Evolutionary conservation across 2,888 invertebrate species (phyloP), one percentile per base, ranked within the genome.

Genomic region (Lasioglossum vierecki): DNA sequence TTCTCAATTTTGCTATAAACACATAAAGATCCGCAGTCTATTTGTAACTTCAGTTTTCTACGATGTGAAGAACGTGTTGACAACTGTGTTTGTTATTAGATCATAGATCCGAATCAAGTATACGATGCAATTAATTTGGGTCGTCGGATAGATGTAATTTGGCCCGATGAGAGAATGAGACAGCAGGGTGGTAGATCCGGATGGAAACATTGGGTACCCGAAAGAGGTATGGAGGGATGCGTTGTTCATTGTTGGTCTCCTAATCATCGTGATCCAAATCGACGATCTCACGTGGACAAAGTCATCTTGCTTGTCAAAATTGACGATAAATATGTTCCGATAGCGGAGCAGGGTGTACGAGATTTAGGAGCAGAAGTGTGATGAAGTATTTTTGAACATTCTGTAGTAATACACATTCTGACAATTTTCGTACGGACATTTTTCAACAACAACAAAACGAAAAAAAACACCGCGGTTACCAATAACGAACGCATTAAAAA

Each of bases 201-300:
- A 90, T 99, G 99, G 99, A 97, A 97, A 88, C 97, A 97, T 91
- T 99, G 99, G 99, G 96, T 97, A 87, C 99, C 99, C 0, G 96
- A 97, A 89, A 97, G 97, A 22, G 99, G 99, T 15, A 99, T 99
- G 98, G 98, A 98, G 92, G 99, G 99, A 85, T 96, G 97, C 96
- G 98, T 98, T 79, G 98, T 99, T 15, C 99, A 99, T 95, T 97
- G 98, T 89, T 99, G 99, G 99, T 97, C 97, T 60, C 99, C 99
- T 0, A 98, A 97, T 95, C 99, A 99, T 95, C 96, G 98, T 78
- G 98, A 99, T 94, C 97, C 97, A 0, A 97, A 97, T 90, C 97
- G 97, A 82, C 96, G 99, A 30, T 99, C 99, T 6, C 98, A 99
- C 95, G 98, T 99, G 26, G 99, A 99, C 95, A 97, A 98, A 92